These are phyloP conservation scores for Eubucco bourcierii DNA, from an alignment of 2,113 vertebrate species.

Conservation along the genomic window DNA sequence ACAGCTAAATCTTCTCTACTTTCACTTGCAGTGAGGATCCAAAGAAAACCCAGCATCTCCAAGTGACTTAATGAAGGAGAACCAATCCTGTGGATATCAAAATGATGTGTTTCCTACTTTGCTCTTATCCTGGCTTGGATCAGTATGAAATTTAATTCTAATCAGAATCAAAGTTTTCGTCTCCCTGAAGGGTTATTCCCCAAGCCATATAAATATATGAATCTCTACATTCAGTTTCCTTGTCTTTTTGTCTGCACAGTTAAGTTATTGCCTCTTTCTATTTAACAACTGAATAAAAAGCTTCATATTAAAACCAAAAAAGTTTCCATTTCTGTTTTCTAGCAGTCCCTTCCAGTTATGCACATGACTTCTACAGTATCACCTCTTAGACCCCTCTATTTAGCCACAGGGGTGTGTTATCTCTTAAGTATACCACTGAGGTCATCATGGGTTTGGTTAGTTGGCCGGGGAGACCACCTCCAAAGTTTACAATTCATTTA, in stretches of 20 bases:
- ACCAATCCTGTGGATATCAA: constrained; percentile 38
- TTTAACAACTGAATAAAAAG: constrained; percentile 63
- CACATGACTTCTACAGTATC: neutral
- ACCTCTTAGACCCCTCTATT: neutral
- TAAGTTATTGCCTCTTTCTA: constrained; percentile 66
- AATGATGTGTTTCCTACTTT: constrained; percentile 22
- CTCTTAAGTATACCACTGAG: neutral
- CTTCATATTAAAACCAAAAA: neutral
- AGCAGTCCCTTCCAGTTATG: neutral
- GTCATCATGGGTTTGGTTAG: neutral
- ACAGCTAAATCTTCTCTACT: constrained; percentile 11
- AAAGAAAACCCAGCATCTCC: neutral
- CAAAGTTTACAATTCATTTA: neutral
- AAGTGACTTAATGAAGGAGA: constrained; percentile 20
- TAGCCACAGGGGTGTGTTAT: neutral
- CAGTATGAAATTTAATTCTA: constrained; percentile 34
- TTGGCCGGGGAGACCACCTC: neutral
- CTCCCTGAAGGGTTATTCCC: constrained; percentile 11
- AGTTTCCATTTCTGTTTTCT: neutral
- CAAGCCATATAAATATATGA: constrained; percentile 16
- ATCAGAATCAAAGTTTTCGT: constrained; percentile 28
- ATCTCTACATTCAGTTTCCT: neutral
- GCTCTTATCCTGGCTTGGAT: constrained; percentile 33
- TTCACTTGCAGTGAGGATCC: constrained; percentile 24
- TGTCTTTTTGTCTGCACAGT: constrained; percentile 6